A percentile compares a stretch with the other conserved stretches of the same genome.
Evolutionary conservation across 1,140 invertebrate species (phyloP).

Genomic region (Drosophila sp.): DNA sequence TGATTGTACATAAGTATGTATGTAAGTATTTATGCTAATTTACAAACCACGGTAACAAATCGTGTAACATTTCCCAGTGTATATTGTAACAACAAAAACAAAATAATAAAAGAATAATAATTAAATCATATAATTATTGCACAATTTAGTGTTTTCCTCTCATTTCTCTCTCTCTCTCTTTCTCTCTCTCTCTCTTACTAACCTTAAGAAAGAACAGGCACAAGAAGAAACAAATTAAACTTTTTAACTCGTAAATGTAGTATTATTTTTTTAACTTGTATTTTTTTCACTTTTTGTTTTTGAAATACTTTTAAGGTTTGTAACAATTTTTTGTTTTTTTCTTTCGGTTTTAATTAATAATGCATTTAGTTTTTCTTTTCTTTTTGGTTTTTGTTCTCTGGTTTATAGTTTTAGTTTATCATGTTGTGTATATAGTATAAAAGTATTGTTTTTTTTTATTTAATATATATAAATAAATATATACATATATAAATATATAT

Average conservation of each 20-base stretch:
- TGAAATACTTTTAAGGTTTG: conserved; percentile 32
- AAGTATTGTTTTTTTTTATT: conserved; percentile 41
- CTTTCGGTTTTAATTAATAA: conserved; percentile 35
- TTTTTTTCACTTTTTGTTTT: conserved; percentile 17
- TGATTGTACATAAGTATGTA: conserved; percentile 44
- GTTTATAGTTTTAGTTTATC: conserved; percentile 39
- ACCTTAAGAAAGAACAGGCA: conserved; percentile 22
- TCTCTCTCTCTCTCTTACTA: conserved; percentile 14
- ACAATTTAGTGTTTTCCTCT: conserved; percentile 28
- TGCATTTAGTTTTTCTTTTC: conserved; percentile 32
- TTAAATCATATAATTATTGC: conserved; percentile 31
- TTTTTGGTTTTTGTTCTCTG: conserved; percentile 45
- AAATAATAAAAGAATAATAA: conserved; percentile 17
- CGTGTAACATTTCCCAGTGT: conserved; percentile 26
- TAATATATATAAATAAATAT: conserved; percentile 54
- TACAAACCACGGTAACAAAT: conserved; percentile 50
- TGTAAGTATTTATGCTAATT: conserved; percentile 45
- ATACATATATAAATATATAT: conserved; percentile 15
- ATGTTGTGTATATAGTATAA: conserved; percentile 58
- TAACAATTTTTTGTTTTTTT: conserved; percentile 39
- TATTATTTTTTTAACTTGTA: conserved; percentile 2
- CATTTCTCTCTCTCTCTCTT: conserved; percentile 12
- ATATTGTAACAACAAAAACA: conserved; percentile 28
- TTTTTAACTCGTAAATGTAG: conserved; percentile 8
- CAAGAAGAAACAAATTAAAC: conserved; percentile 24